Evolutionary conservation across 2,888 invertebrate genomes (phyloP).

Genomic region (Tachina lurida): DNA sequence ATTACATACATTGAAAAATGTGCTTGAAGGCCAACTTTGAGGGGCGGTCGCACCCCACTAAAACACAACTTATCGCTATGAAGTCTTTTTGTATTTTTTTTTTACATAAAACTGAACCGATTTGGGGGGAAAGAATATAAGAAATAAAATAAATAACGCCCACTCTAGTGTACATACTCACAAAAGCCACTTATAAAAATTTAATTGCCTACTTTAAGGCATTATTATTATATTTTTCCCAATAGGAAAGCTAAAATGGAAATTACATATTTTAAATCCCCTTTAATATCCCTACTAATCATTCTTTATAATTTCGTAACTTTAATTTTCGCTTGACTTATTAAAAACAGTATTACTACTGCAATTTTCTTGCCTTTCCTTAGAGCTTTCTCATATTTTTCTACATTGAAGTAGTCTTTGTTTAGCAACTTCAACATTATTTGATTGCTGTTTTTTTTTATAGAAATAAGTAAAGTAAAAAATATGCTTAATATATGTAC

Average conservation of each 20-base stretch:
- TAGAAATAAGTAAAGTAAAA: slow-evolving; percentile 28
- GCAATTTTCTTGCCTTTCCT: slow-evolving; percentile 56
- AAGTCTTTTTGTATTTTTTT: no score
- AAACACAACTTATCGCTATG: no score
- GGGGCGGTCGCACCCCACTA: no score
- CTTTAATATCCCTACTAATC: slow-evolving; percentile 63
- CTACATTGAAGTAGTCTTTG: slow-evolving; percentile 50
- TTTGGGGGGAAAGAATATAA: neutral
- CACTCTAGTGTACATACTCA: neutral
- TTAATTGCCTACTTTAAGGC: slow-evolving; percentile 31
- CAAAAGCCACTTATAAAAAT: neutral
- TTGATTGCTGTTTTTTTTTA: slow-evolving; percentile 53
- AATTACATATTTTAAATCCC: slow-evolving; percentile 53
- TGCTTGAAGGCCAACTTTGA: no score
- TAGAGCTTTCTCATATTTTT: slow-evolving; percentile 47
- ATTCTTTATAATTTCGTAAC: slow-evolving; percentile 66
- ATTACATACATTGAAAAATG: no score
- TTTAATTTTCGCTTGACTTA: slow-evolving; percentile 72
- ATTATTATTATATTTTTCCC: neutral
- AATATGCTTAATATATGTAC: slow-evolving; percentile 25
- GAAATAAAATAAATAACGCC: no score
- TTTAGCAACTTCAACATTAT: slow-evolving; percentile 58
- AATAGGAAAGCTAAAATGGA: neutral
- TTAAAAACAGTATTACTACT: slow-evolving; percentile 69
- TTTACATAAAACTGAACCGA: no score